Evolutionary conservation across 2,797 vertebrate species (phyloP).

Genomic region (Rhodeus uyekii): DNA sequence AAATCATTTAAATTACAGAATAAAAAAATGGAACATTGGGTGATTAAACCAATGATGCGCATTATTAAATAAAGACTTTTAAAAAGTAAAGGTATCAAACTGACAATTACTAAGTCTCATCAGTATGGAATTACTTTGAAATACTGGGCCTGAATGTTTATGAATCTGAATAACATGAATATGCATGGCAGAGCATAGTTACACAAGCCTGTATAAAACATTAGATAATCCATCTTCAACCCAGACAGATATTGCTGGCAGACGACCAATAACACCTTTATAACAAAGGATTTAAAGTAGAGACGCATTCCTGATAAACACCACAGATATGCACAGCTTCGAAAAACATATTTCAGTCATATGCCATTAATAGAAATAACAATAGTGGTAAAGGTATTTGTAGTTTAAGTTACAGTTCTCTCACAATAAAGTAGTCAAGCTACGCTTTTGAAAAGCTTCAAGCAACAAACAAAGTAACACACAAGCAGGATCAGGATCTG

Average conservation of each 20-base stretch:
- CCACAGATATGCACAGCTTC: neutral
- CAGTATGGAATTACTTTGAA: neutral
- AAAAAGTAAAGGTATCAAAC: neutral
- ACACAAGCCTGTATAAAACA: slow-evolving; percentile 24
- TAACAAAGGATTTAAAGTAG: slow-evolving; percentile 6
- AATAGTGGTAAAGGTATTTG: neutral
- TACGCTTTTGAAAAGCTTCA: slow-evolving; percentile 11
- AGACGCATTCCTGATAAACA: slow-evolving; percentile 3
- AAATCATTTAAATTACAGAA: neutral
- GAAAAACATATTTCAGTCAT: neutral
- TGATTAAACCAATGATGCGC: neutral
- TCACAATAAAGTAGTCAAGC: neutral
- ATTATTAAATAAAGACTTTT: slow-evolving; percentile 5
- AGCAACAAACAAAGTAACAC: neutral
- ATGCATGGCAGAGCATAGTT: neutral
- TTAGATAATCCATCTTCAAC: slow-evolving; percentile 23
- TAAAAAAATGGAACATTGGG: neutral
- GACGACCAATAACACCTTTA: slow-evolving; percentile 9
- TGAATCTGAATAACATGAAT: slow-evolving; percentile 12
- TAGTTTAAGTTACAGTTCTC: neutral
- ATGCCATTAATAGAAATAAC: neutral
- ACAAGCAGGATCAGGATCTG: neutral
- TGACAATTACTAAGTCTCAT: too few species aligned
- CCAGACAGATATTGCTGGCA: slow-evolving; percentile 37
- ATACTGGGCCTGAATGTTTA: slow-evolving; percentile 16